Percentiles rank a stretch among this genome's conserved stretches.
These are phyloP conservation scores for Pseudorectes ferrugineus DNA, from an alignment of 2,113 vertebrate genomes.

Conservation along the genomic window DNA sequence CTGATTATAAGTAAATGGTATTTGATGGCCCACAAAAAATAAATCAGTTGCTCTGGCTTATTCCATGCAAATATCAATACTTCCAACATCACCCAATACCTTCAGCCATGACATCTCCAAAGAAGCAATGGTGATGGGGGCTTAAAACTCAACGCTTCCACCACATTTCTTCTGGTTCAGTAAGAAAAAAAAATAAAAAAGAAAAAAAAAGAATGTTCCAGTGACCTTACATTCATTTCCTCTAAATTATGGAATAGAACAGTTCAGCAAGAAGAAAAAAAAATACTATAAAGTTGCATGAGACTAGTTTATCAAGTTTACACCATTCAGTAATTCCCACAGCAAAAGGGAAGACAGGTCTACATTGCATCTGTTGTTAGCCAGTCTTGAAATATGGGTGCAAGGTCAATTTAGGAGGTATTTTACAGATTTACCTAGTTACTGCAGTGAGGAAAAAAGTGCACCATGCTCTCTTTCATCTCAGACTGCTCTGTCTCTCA, in stretches of 20 bases:
- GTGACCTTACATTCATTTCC: neutral
- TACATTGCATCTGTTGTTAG: neutral
- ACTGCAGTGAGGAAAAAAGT: neutral
- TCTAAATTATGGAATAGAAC: neutral
- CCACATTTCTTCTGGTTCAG: neutral
- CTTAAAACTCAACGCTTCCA: neutral
- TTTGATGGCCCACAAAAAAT: neutral
- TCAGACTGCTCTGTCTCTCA: neutral
- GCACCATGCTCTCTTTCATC: neutral
- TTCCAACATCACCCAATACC: neutral
- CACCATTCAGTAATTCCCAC: neutral
- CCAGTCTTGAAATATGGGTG: neutral
- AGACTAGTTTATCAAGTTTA: neutral
- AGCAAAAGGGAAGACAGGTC: neutral
- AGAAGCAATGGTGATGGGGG: neutral
- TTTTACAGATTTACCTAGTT: neutral
- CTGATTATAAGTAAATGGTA: neutral
- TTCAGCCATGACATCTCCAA: neutral
- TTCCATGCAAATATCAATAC: neutral
- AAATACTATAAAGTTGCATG: neutral
- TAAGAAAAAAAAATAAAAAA: rapidly evolving
- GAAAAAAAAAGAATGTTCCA: rapidly evolving
- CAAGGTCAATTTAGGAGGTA: neutral
- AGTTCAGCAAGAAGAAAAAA: neutral
- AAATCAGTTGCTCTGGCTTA: neutral